Evolutionary conservation across 2,797 vertebrate species (phyloP).

Genomic region (Pterois miles): DNA sequence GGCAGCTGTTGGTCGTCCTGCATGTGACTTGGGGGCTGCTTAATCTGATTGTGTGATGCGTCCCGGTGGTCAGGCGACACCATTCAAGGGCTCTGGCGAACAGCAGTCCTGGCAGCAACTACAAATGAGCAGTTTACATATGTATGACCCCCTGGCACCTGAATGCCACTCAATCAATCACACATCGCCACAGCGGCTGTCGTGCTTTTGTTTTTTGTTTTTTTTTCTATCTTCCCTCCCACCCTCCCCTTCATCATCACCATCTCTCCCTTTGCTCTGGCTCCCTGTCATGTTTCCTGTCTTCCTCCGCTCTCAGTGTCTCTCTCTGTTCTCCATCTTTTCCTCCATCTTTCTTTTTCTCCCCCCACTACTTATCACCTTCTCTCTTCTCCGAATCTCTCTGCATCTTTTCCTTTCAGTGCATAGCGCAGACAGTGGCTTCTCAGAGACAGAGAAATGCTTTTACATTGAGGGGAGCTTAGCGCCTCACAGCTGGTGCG

Average conservation of each 20-base stretch:
- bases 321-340: conserved; percentile 38
- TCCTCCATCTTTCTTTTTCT: background rate
- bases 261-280: conserved; percentile 6
- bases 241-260: background rate
- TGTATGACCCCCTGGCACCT: conserved; percentile 75
- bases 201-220: conserved; percentile 17
- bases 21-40: conserved; percentile 74
- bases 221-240: background rate
- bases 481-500: conserved; percentile 77
- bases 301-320: conserved; percentile 21
- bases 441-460: conserved; percentile 79
- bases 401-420: conserved; percentile 41
- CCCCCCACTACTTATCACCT: conserved; percentile 29
- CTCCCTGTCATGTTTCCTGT: conserved; percentile 44
- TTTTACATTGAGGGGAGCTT: conserved; percentile 78
- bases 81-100: conserved; percentile 69
- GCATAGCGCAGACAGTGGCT: conserved; percentile 48
- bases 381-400: conserved; percentile 37
- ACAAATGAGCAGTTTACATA: conserved; percentile 83
- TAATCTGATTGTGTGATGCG: conserved; percentile 81
- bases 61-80: conserved; percentile 63
- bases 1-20: conserved; percentile 70
- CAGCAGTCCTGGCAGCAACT: conserved; percentile 70
- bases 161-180: conserved; percentile 81
- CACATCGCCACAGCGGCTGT: conserved; percentile 48